A percentile compares a stretch with the other conserved stretches of the same genome.
These are phyloP conservation scores for Excalfactoria chinensis DNA, from an alignment of 2,113 vertebrate genomes.

Conservation along the genomic window DNA sequence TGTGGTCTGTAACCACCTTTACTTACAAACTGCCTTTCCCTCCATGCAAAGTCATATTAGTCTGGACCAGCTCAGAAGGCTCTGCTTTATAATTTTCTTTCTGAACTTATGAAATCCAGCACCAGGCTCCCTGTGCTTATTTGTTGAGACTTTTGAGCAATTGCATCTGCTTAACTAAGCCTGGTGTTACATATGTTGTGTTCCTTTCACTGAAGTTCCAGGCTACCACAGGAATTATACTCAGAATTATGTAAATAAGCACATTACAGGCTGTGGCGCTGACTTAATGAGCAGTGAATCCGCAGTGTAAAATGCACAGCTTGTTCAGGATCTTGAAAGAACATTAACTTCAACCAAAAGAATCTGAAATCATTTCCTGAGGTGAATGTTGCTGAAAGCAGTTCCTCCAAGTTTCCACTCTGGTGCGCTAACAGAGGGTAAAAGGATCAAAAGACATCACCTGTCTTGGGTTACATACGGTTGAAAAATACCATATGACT, in stretches of 20 bases:
- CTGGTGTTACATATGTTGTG: neutral
- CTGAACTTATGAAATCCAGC: neutral
- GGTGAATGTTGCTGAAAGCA: neutral
- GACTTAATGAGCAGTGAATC: neutral
- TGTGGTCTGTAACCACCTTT: neutral
- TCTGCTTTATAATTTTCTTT: neutral
- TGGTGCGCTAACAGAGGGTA: neutral
- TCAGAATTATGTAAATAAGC: neutral
- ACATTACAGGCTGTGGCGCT: accelerated
- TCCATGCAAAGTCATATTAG: accelerated
- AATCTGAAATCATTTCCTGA: neutral
- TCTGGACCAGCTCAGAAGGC: neutral
- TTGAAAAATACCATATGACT: conserved; percentile 44
- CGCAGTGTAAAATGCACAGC: neutral
- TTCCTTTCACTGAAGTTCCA: neutral
- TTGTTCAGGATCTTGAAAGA: neutral
- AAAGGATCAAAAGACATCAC: conserved; percentile 13
- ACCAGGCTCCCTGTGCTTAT: neutral
- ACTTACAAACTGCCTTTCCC: neutral
- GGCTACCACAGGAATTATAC: neutral
- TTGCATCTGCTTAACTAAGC: neutral
- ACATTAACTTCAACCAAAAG: neutral
- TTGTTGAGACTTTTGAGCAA: neutral
- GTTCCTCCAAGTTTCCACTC: neutral
- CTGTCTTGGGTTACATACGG: conserved; percentile 29